phyloP scores from a whole-genome alignment of 2,888 invertebrate genomes.

The Cantharis lateralis region DNA sequence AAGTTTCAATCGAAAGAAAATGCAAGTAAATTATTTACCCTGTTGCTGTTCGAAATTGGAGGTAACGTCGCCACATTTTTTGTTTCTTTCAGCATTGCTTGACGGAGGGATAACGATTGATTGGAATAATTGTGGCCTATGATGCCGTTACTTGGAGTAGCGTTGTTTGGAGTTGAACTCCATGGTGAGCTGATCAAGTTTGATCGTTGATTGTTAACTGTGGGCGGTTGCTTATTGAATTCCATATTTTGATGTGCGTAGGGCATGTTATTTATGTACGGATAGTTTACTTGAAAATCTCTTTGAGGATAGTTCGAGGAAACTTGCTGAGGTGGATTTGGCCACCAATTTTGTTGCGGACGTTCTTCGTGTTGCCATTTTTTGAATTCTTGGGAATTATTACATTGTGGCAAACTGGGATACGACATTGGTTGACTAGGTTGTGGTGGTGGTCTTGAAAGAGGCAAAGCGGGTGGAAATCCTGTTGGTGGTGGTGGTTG shows the following conservation, averaged over 20 bases:
- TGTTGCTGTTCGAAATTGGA: constrained; percentile 1
- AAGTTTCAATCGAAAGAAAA: background rate
- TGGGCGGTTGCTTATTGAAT: constrained; percentile 23
- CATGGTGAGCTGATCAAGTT: constrained; percentile 45
- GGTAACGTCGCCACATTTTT: constrained; percentile 36
- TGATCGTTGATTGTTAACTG: constrained; percentile 16
- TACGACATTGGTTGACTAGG: constrained; percentile 13
- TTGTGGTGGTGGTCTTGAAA: background rate
- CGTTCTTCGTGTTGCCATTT: constrained; percentile 36
- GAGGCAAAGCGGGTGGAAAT: constrained; percentile 13
- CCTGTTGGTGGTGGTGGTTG: constrained; percentile 1
- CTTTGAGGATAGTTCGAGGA: constrained; percentile 22
- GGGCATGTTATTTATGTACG: constrained; percentile 23
- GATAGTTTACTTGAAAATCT: constrained; percentile 29
- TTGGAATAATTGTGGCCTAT: constrained; percentile 29
- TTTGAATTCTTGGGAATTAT: constrained; percentile 23
- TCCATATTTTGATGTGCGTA: constrained; percentile 28
- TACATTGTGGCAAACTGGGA: constrained; percentile 16
- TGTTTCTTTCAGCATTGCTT: constrained; percentile 54
- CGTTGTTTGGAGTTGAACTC: constrained; percentile 29
- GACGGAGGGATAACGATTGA: constrained; percentile 48
- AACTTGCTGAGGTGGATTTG: constrained; percentile 27
- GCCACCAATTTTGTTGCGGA: constrained; percentile 37
- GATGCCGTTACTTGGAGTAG: constrained; percentile 14
- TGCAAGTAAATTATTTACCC: constrained; percentile 8